These are phyloP conservation scores for Procambarus clarkii DNA, from an alignment of 1,140 invertebrate genomes.

Conservation along the genomic window DNA sequence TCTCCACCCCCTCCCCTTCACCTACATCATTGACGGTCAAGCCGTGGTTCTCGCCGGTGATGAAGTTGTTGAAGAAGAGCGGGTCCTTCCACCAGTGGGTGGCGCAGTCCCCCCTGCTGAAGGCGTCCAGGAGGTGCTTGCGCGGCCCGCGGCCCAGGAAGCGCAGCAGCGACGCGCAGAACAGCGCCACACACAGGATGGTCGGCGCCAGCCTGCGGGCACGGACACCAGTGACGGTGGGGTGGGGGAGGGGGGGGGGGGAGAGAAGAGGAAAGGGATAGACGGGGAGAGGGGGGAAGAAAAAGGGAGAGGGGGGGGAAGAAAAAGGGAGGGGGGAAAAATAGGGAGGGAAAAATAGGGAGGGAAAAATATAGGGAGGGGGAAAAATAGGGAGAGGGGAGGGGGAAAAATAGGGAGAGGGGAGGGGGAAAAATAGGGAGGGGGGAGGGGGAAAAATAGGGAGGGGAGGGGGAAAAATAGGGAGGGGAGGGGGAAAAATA, in stretches of 20 bases:
- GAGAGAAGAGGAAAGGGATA: not conserved
- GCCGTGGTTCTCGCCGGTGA: constrained; percentile 5
- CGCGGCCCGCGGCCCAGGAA: constrained; percentile 23
- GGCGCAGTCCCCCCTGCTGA: not conserved
- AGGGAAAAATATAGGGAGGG: too few species aligned
- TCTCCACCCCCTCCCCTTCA: not conserved
- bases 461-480: too few species aligned
- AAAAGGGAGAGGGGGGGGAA: too few species aligned
- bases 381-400: too few species aligned
- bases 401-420: too few species aligned
- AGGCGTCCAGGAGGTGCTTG: not conserved
- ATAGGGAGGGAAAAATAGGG: too few species aligned
- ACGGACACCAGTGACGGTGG: not conserved
- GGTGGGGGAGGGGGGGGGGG: not conserved
- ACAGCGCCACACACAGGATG: constrained; percentile 18
- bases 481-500: too few species aligned
- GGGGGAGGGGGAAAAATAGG: too few species aligned
- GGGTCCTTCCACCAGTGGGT: constrained; percentile 51
- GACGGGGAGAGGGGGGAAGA: not conserved
- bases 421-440: too few species aligned
- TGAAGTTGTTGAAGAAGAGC: constrained; percentile 48
- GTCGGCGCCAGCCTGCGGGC: not conserved
- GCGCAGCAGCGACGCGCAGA: constrained; percentile 16
- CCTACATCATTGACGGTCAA: constrained; percentile 27
- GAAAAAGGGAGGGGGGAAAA: too few species aligned